Conservation (phyloP, 2,888 invertebrate genomes). For the Rutpela maculata region DNA sequence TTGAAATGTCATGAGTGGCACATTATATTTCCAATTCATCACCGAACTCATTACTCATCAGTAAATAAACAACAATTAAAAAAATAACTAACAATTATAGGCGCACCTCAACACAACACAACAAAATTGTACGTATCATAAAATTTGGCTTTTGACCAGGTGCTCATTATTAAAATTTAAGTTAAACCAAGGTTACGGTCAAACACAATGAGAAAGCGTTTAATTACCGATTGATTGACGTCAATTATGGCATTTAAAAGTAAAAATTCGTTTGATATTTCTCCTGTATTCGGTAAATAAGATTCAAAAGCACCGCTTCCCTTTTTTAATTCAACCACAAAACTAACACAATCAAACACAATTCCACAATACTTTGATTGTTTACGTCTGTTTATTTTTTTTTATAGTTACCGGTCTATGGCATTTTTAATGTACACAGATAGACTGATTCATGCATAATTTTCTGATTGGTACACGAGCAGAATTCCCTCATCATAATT, state of each 20-base stretch:
- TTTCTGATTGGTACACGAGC: too few species aligned
- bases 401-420: too few species aligned
- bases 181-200: conserved; percentile 16
- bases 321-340: too few species aligned
- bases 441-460: too few species aligned
- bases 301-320: not conserved
- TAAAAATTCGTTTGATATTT: not conserved
- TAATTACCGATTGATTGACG: conserved; percentile 22
- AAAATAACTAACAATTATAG: not conserved
- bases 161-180: conserved; percentile 11
- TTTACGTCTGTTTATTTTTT: too few species aligned
- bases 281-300: not conserved
- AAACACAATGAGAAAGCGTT: conserved; percentile 21
- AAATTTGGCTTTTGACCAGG: conserved; percentile 15
- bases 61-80: not conserved
- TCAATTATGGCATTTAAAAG: conserved; percentile 25
- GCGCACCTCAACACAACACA: not conserved
- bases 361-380: too few species aligned
- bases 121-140: not conserved
- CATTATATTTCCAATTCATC: not conserved
- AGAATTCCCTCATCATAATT: too few species aligned
- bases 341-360: too few species aligned
- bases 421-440: too few species aligned
- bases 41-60: not conserved
- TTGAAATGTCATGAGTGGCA: not conserved